These are phyloP conservation scores for Perithous albicinctus DNA, from an alignment of 2,888 invertebrate genomes.

Conservation along the genomic window DNA sequence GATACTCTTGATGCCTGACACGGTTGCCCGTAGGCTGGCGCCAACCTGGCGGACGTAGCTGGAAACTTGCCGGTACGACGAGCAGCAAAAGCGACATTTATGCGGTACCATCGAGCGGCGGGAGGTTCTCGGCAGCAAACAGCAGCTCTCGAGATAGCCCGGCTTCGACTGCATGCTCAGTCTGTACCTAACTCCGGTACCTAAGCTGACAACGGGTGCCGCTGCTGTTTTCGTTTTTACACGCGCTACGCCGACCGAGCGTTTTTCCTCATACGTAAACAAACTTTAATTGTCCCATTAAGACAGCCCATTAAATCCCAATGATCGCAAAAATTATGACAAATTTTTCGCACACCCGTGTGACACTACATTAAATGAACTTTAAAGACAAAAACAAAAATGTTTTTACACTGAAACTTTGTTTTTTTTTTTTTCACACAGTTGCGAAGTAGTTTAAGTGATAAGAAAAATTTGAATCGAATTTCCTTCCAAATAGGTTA, in stretches of 20 bases:
- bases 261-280: conserved; percentile 46
- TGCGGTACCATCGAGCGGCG: conserved; percentile 38
- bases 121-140: conserved; percentile 22
- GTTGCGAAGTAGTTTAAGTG: background rate
- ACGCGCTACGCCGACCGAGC: conserved; percentile 30
- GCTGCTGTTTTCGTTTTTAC: conserved; percentile 12
- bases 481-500: no score
- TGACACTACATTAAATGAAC: background rate
- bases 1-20: conserved; percentile 21
- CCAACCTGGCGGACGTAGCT: conserved; percentile 73
- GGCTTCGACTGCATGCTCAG: conserved; percentile 62
- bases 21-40: conserved; percentile 72
- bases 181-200: conserved; percentile 70
- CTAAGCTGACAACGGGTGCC: conserved; percentile 42
- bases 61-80: conserved; percentile 60
- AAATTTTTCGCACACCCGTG: background rate
- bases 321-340: background rate
- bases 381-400: background rate
- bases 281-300: conserved; percentile 11
- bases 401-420: background rate
- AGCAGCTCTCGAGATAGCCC: conserved; percentile 56
- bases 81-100: conserved; percentile 8
- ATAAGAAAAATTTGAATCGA: background rate
- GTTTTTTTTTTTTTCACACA: background rate
- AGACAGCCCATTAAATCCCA: background rate